These are phyloP conservation scores for Luscinia megarhynchos DNA, from an alignment of 2,797 vertebrate genomes.

Conservation along the genomic window DNA sequence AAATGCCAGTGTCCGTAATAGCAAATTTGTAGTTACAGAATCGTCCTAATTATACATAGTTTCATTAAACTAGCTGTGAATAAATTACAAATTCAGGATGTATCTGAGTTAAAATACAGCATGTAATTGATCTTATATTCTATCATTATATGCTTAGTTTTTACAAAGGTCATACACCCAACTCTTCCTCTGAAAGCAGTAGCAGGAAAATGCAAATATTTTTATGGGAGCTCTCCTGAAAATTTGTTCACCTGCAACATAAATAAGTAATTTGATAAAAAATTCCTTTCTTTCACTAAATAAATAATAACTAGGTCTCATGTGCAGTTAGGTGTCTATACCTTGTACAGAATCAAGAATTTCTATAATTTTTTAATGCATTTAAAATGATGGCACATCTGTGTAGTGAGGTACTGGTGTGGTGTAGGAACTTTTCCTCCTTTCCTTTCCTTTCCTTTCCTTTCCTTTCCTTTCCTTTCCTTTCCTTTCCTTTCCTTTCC, in stretches of 20 bases:
- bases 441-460: no score
- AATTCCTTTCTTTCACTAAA: not conserved
- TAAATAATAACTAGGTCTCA: not conserved
- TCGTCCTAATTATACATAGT: conserved; percentile 20
- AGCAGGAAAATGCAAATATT: not conserved
- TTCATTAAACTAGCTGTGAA: conserved; percentile 47
- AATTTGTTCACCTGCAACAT: not conserved
- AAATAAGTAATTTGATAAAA: not conserved
- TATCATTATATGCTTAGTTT: not conserved
- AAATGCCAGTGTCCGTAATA: conserved; percentile 32
- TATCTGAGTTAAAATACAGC: not conserved
- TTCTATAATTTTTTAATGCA: not conserved
- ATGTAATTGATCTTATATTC: conserved; percentile 21
- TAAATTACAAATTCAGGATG: not conserved
- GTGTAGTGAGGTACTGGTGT: not conserved
- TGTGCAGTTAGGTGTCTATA: not conserved
- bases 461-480: no score
- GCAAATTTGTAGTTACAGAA: conserved; percentile 35
- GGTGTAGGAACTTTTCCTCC: not conserved
- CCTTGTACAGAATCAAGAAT: not conserved
- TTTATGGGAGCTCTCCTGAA: not conserved
- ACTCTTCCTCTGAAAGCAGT: not conserved
- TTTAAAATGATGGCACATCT: not conserved
- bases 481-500: no score
- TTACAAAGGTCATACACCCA: not conserved